Evolutionary conservation across 1,140 invertebrate species (phyloP), one percentile per base, ranked within the genome.

Genomic region (Macrosteles quadrilineatus): DNA sequence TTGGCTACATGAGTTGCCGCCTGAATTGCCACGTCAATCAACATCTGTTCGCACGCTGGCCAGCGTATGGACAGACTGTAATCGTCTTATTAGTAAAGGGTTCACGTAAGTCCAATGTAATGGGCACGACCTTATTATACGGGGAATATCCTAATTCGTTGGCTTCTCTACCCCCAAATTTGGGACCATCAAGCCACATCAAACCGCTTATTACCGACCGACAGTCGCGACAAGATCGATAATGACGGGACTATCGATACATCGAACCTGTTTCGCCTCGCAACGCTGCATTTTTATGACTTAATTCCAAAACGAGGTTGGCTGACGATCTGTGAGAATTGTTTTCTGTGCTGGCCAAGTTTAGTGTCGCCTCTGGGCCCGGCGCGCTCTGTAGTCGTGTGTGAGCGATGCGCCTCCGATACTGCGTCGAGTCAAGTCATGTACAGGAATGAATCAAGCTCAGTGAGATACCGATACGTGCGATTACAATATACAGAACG

Each of bases 141-240:
- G 27, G 19, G 63, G 63, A 66, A 43, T 66, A 66, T 66, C 31
- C 63, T 66, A 66, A 66, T 66, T 66, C 21, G 63, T 66, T 45
- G 32, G 36, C 32, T 19, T 30, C n/a, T 36, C 32, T 43, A 66
- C 32, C 63, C 63, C 63, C 32, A 66, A 66, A 45, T 66, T 66
- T 63, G 59, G 23, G 59, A 17, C 59, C 59, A 63, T 63, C 59
- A 63, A 31, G 63, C 9, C 25, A 14, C 32, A 66, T 66, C 63
- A 66, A 43, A 9, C 36, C 63, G 32, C 63, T 66, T 66, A 43
- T 45, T 45, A 66, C 3, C 6, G 32, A 9, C 23, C 21, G 40
- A 45, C 40, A 45, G 19, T 14, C 36, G 63, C 40, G 63, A 66
- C 63, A 66, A 27, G 63, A 43, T 27, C 63, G 63, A 66, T 66